phyloP scores from a whole-genome alignment of 2,888 invertebrate genomes.

The Dermolepida albohirtum region DNA sequence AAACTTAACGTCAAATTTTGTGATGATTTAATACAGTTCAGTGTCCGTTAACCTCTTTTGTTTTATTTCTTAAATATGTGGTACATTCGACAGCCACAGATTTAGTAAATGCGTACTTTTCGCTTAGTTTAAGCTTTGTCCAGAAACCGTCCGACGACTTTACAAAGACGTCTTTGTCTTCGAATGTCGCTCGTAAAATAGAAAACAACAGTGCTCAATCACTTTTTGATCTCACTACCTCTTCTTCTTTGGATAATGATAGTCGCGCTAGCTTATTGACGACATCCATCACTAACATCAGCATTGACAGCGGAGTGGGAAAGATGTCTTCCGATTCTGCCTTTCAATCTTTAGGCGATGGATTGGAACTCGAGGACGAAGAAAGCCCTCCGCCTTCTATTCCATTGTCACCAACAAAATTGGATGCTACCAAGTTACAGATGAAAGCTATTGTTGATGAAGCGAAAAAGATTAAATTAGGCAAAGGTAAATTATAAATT shows the following conservation, averaged over 20 bases:
- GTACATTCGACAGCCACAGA: neutral
- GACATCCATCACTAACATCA: conserved; percentile 47
- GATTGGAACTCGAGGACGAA: conserved; percentile 61
- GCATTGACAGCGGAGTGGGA: conserved; percentile 64
- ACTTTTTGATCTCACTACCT: conserved; percentile 66
- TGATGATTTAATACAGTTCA: conserved; percentile 8
- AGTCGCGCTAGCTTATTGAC: conserved; percentile 48
- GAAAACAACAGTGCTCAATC: conserved; percentile 47
- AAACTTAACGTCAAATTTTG: conserved; percentile 3
- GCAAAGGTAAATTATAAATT: conserved; percentile 63
- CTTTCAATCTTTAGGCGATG: conserved; percentile 65
- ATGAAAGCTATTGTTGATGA: conserved; percentile 68
- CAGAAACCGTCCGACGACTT: conserved; percentile 51
- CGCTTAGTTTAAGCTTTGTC: conserved; percentile 54
- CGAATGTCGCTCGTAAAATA: conserved; percentile 33
- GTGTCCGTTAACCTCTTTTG: conserved; percentile 7
- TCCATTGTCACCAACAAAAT: conserved; percentile 44
- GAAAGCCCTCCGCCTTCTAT: conserved; percentile 55
- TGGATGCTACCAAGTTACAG: conserved; percentile 66
- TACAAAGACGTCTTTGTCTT: conserved; percentile 42
- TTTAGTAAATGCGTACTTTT: conserved; percentile 25
- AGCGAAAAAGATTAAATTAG: conserved; percentile 59
- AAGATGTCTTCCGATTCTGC: conserved; percentile 70
- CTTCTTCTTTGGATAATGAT: conserved; percentile 66
- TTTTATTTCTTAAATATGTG: conserved; percentile 22